These are phyloP conservation scores for Amphiprion clarkii DNA, from an alignment of 2,797 vertebrate genomes.

Conservation along the genomic window DNA sequence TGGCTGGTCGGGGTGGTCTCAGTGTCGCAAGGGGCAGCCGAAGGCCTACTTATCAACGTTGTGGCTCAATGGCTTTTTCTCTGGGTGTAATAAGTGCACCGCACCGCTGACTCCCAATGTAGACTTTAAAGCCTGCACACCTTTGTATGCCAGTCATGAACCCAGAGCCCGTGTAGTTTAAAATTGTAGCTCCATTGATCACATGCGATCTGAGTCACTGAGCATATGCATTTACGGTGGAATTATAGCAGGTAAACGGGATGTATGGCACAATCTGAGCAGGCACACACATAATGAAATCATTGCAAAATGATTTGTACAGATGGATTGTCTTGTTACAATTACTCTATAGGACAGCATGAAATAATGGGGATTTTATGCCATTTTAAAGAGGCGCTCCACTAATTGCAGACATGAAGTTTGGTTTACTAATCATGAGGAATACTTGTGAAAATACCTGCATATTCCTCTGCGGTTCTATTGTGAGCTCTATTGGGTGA, in stretches of 20 bases:
- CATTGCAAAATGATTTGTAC: not conserved
- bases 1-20: slow-evolving; percentile 57
- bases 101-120: slow-evolving; percentile 40
- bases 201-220: not conserved
- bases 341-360: not conserved
- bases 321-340: not conserved
- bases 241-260: not conserved
- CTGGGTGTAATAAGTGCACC: slow-evolving; percentile 47
- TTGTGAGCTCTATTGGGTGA: not conserved
- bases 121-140: slow-evolving; percentile 32
- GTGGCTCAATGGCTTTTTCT: slow-evolving; percentile 63
- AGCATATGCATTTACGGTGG: slow-evolving; percentile 9
- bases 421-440: not conserved
- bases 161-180: slow-evolving; percentile 24
- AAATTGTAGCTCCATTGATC: slow-evolving; percentile 20
- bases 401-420: not conserved
- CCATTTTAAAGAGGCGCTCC: not conserved
- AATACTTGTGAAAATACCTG: not conserved
- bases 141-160: slow-evolving; percentile 27
- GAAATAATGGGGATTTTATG: not conserved
- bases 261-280: not conserved
- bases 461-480: not conserved
- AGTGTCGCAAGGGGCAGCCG: slow-evolving; percentile 52
- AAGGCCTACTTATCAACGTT: slow-evolving; percentile 57
- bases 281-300: not conserved